phyloP scores from a whole-genome alignment of 2,797 vertebrate genomes.

The Mormyrops boulengeri region DNA sequence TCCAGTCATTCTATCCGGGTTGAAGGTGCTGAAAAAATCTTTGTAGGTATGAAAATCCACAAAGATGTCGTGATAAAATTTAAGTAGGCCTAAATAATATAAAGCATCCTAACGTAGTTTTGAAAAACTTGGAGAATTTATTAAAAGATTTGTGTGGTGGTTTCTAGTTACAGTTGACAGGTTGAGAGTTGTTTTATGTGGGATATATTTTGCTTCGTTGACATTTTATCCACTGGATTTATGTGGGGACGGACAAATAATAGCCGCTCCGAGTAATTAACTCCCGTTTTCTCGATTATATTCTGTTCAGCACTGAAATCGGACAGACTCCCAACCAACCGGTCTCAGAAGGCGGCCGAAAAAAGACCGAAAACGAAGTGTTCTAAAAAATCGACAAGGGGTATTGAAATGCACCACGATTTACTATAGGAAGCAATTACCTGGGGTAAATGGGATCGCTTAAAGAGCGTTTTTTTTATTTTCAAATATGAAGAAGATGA shows the following conservation, averaged over 20 bases:
- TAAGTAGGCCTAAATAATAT: background rate
- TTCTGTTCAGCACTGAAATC: conserved; percentile 10
- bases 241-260: conserved; percentile 40
- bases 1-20: background rate
- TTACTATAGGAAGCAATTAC: conserved; percentile 16
- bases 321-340: background rate
- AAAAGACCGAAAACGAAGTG: conserved; percentile 15
- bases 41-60: background rate
- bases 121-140: conserved; percentile 23
- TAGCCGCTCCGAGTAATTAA: conserved; percentile 39
- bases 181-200: conserved; percentile 36
- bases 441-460: conserved; percentile 18
- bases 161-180: conserved; percentile 21
- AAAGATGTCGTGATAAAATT: background rate
- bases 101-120: background rate
- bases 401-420: background rate
- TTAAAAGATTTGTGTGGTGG: background rate
- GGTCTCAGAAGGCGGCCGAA: background rate
- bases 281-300: conserved; percentile 21
- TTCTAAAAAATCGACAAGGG: background rate
- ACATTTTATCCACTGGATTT: conserved; percentile 48
- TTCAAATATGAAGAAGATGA: conserved; percentile 15
- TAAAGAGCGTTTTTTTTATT: background rate
- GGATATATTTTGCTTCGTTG: conserved; percentile 44
- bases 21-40: background rate